Evolutionary conservation across 2,797 vertebrate genomes (phyloP).

Genomic region (Acipenser transmontanus): DNA sequence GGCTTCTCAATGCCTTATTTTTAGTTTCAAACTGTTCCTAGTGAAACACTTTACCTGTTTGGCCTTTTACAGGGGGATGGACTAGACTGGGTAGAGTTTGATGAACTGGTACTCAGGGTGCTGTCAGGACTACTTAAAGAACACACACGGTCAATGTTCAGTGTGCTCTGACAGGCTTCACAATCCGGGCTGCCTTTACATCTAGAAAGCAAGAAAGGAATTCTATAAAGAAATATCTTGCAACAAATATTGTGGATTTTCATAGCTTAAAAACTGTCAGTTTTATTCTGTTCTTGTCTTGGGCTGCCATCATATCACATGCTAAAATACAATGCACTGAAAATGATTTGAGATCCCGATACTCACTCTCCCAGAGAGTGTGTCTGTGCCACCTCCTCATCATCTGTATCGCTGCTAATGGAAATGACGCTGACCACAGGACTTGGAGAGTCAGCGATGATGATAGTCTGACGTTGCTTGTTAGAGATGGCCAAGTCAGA

Average conservation of each 20-base stretch:
- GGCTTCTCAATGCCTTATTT: too few species aligned
- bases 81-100: slow-evolving; percentile 78
- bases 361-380: slow-evolving; percentile 83
- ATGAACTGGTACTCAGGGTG: slow-evolving; percentile 90
- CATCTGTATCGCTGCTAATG: slow-evolving; percentile 90
- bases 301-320: too few species aligned
- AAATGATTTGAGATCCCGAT: background rate
- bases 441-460: slow-evolving; percentile 78
- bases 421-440: slow-evolving; percentile 89
- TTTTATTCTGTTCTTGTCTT: too few species aligned
- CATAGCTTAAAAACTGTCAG: too few species aligned
- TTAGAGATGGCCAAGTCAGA: slow-evolving; percentile 58
- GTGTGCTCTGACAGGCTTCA: slow-evolving; percentile 90
- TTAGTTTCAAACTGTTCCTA: background rate
- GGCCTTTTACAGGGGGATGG: slow-evolving; percentile 87
- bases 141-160: slow-evolving; percentile 91
- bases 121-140: slow-evolving; percentile 95
- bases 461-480: slow-evolving; percentile 78
- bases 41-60: slow-evolving; percentile 68
- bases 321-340: too few species aligned
- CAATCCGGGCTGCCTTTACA: slow-evolving; percentile 90
- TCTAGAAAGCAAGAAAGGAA: slow-evolving; percentile 41
- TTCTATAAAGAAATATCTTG: too few species aligned
- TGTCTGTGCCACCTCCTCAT: slow-evolving; percentile 64
- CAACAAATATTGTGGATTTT: too few species aligned